Evolutionary conservation across 2,888 invertebrate genomes (phyloP), one percentile per base, ranked within the genome.

Genomic region (Meandrusa payeni): DNA sequence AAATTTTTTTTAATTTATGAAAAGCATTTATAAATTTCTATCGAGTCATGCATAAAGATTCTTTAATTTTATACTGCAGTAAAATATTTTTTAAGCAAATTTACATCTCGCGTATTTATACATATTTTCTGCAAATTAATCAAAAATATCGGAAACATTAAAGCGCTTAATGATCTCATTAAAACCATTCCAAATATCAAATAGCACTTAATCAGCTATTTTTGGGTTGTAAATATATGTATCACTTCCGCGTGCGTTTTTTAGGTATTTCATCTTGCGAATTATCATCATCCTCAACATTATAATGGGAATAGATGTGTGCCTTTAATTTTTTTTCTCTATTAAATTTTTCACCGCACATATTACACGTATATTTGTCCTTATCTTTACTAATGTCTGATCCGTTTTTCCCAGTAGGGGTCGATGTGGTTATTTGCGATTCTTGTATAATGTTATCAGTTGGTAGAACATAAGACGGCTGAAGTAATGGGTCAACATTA

Each of bases 361-460:
- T 76, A 45, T 79, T 79, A 57, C 88, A 88, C 0, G 64, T 38
- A 52, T 87, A 86, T 37, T 61, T 66, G 9, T 46, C 59, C 29
- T 66, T 66, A 0, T 59, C 64, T 37, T 64, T 55, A 13, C 23
- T 56, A 4, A 10, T 32, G n/a, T 59, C 64, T 11, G 48, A 28
- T 2, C 54, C 50, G 6, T 50, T 48, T 19, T 61, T 67, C 1
- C 50, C 29, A 10, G 59, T 48, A 0, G 69, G 55, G 1, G 76
- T 76, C 0, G 85, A 83, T 1, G 86, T 86, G 1, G 80, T 70
- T 45, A 85, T 83, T 59, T 85, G 85, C 0, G 88, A 78, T 54
- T 88, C 88, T 55, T 86, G 87, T 20, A 87, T 81, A 5, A 80
- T 81, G 48, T 74, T 83, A 52, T 76, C 61, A 0, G 80, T 83